Evolutionary conservation across 2,113 vertebrate species (phyloP).

Genomic region (Empidonax traillii): DNA sequence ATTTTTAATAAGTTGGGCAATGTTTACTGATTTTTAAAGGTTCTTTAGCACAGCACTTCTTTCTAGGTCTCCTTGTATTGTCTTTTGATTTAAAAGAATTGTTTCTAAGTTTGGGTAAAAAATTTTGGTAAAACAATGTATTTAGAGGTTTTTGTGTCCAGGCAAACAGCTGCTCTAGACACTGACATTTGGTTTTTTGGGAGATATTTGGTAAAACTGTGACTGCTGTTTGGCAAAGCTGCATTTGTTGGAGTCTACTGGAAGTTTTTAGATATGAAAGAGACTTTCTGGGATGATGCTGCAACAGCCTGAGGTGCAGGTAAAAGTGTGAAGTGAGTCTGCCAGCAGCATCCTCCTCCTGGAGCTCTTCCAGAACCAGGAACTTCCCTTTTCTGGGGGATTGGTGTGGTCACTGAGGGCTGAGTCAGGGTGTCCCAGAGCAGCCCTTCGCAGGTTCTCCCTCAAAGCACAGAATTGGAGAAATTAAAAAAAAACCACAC

Average conservation of each 20-base stretch:
- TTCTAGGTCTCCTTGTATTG: neutral
- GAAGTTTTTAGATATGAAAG: neutral
- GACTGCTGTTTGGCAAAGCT: neutral
- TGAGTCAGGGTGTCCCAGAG: neutral
- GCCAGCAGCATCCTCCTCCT: neutral
- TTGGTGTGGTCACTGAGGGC: too few relatives aligned
- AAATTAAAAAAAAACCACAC: neutral
- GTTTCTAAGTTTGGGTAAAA: neutral
- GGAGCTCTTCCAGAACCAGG: neutral
- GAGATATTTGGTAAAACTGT: fast-evolving
- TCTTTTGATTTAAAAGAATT: neutral
- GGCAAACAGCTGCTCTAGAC: neutral
- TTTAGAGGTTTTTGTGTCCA: neutral
- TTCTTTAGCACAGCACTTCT: neutral
- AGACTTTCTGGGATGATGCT: neutral
- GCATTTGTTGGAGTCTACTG: fast-evolving
- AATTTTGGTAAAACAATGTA: neutral
- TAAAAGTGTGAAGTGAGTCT: neutral
- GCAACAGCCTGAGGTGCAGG: neutral
- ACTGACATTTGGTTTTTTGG: fast-evolving
- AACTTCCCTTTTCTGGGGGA: neutral
- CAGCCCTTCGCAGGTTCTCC: neutral
- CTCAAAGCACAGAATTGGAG: neutral
- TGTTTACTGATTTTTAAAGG: neutral
- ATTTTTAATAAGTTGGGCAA: neutral